phyloP scores from a whole-genome alignment of 1,140 invertebrate species.

The Calephelis virginiensis region DNA sequence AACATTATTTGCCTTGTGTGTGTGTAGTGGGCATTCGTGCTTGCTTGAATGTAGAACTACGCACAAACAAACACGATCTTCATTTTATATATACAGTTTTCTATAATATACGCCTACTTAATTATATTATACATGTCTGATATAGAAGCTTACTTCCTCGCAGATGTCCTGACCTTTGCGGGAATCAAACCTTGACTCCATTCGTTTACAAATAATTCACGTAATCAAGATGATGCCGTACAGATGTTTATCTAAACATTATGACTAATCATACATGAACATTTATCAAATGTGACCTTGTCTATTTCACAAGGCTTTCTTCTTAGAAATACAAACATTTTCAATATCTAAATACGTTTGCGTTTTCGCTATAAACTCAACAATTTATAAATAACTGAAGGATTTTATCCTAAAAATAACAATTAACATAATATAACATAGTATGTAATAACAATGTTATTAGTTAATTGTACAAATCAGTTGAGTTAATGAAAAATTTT shows the following conservation, averaged over 20 bases:
- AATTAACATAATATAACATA: no score
- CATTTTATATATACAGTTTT: neutral
- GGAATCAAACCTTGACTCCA: conserved; percentile 11
- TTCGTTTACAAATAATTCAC: conserved; percentile 17
- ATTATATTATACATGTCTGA: neutral
- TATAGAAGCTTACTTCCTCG: conserved; percentile 12
- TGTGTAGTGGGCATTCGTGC: no score
- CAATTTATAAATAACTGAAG: no score
- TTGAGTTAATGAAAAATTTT: no score
- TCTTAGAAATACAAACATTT: conserved; percentile 1
- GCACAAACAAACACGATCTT: no score
- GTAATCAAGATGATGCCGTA: conserved; percentile 11
- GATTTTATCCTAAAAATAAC: no score
- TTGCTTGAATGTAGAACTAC: no score
- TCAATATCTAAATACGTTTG: neutral
- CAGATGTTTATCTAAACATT: neutral
- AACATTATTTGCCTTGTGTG: no score
- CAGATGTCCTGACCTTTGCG: conserved; percentile 12
- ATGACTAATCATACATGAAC: conserved; percentile 9
- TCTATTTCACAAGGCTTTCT: conserved; percentile 12
- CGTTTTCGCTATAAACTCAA: no score
- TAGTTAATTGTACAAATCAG: no score
- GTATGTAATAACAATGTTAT: no score
- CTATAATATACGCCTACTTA: neutral
- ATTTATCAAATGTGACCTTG: conserved; percentile 7